phyloP scores from a whole-genome alignment of 92 coral and sea anemone genomes.

The Porites divaricata region DNA sequence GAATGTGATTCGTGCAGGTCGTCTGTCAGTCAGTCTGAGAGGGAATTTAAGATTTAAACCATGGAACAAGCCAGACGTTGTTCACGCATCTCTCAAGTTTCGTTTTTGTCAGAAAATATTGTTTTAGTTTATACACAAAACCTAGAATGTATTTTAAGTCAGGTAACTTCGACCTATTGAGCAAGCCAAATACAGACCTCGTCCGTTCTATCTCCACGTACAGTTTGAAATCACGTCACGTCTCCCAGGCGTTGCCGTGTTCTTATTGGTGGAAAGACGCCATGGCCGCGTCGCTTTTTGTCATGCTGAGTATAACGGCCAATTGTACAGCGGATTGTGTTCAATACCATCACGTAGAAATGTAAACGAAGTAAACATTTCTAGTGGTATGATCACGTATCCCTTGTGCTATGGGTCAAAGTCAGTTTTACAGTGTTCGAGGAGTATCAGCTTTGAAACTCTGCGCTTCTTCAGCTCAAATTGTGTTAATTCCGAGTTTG shows the following conservation, averaged over 20 bases:
- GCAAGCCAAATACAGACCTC: background rate
- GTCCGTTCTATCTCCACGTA: background rate
- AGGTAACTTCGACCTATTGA: background rate
- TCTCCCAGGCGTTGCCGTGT: background rate
- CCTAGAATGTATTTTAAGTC: background rate
- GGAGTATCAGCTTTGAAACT: background rate
- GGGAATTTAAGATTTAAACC: too few relatives aligned
- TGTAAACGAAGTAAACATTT: slow-evolving; percentile 28
- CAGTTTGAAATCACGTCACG: slow-evolving; percentile 17
- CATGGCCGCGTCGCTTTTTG: slow-evolving; percentile 16
- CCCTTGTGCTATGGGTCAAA: background rate
- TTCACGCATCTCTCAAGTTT: background rate
- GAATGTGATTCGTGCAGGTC: too few relatives aligned
- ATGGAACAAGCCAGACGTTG: too few relatives aligned
- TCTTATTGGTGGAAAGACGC: slow-evolving; percentile 11
- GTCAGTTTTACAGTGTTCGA: too few relatives aligned
- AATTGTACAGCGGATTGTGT: slow-evolving; percentile 5
- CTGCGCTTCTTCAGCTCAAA: background rate
- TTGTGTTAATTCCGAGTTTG: slow-evolving; percentile 2
- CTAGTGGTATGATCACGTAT: slow-evolving; percentile 25
- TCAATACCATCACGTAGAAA: slow-evolving; percentile 40
- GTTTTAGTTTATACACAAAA: too few relatives aligned
- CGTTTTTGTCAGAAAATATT: background rate
- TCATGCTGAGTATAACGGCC: slow-evolving; percentile 26
- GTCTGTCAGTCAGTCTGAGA: too few relatives aligned